These are phyloP conservation scores for Eupsilia transversa DNA, from an alignment of 2,888 invertebrate species.

Conservation along the genomic window DNA sequence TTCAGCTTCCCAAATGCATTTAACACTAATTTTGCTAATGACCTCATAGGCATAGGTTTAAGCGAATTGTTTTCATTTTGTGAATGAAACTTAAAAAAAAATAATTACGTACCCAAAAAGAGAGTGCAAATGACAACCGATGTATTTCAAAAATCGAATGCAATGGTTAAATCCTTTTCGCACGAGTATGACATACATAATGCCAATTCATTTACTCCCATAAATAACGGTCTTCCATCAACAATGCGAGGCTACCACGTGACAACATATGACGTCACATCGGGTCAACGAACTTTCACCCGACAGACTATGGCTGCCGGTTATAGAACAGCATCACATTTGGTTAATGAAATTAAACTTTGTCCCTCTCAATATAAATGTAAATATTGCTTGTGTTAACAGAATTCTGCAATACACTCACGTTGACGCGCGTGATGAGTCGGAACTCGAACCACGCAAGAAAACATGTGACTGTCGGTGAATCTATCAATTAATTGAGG, in stretches of 20 bases:
- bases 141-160: constrained; percentile 19
- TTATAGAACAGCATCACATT: constrained; percentile 38
- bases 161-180: neutral
- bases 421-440: constrained; percentile 36
- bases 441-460: constrained; percentile 40
- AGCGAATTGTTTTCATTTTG: neutral
- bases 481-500: constrained; percentile 25
- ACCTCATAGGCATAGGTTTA: neutral
- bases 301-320: constrained; percentile 54
- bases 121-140: too few species aligned
- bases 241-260: constrained; percentile 58
- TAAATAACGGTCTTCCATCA: constrained; percentile 57
- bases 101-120: neutral
- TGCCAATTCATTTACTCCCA: constrained; percentile 26
- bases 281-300: constrained; percentile 68
- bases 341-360: constrained; percentile 53
- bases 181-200: constrained; percentile 22
- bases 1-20: neutral
- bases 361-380: constrained; percentile 45
- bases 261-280: constrained; percentile 57
- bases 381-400: constrained; percentile 45
- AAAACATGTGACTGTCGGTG: constrained; percentile 54
- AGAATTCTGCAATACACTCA: constrained; percentile 26
- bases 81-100: too few species aligned
- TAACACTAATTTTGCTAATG: neutral